phyloP scores from a whole-genome alignment of 2,113 vertebrate genomes.

The Suricata suricatta region DNA sequence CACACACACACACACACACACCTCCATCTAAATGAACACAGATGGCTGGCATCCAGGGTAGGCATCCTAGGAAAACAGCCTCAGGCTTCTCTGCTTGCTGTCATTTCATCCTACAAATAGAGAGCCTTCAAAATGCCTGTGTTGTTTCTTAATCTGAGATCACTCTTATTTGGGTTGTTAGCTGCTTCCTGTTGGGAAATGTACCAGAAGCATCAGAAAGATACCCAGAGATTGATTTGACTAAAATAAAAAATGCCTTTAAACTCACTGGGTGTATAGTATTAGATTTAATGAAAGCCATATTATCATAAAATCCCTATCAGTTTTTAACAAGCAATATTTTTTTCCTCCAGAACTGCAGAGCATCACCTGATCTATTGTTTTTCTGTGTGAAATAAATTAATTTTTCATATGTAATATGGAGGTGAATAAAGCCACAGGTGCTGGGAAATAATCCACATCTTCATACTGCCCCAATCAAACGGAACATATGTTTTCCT shows the following conservation, averaged over 20 bases:
- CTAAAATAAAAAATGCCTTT: constrained; percentile 87
- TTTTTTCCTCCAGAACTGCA: neutral
- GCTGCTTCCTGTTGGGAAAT: constrained; percentile 91
- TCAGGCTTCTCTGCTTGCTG: constrained; percentile 83
- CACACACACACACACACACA: constrained; percentile 50
- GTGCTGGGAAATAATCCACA: constrained; percentile 66
- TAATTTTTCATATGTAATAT: constrained; percentile 74
- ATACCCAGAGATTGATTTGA: constrained; percentile 89
- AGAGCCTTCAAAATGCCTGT: constrained; percentile 89
- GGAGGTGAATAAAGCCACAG: constrained; percentile 74
- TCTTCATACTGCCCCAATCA: constrained; percentile 52
- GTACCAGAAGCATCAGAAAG: constrained; percentile 88
- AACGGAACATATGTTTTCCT: constrained; percentile 70
- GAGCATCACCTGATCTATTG: constrained; percentile 62
- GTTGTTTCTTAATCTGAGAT: constrained; percentile 92
- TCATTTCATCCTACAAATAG: constrained; percentile 83
- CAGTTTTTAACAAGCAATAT: constrained; percentile 64
- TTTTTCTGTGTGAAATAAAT: constrained; percentile 77
- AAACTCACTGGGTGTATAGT: constrained; percentile 76
- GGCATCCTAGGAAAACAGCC: constrained; percentile 86
- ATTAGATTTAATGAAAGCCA: constrained; percentile 82
- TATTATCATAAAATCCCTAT: constrained; percentile 76
- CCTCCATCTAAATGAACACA: constrained; percentile 93
- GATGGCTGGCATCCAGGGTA: constrained; percentile 91
- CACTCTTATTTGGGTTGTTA: constrained; percentile 87